Evolutionary conservation across 2,113 vertebrate genomes (phyloP).

Genomic region (Syngnathus typhle): DNA sequence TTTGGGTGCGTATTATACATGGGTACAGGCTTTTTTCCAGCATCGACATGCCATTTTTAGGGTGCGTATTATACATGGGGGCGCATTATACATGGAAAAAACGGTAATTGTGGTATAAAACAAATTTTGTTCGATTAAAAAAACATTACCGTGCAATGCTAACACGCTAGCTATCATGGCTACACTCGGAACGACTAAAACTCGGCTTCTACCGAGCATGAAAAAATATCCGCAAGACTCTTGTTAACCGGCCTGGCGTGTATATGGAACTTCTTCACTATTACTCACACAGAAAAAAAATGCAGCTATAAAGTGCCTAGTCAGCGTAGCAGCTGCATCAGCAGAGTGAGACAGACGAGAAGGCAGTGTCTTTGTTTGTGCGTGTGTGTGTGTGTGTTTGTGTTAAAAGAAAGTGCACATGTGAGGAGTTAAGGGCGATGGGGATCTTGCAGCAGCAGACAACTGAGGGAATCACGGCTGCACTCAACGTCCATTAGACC

Average conservation of each 20-base stretch:
- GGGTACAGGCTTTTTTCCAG: too few species aligned
- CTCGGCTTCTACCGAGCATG: background rate
- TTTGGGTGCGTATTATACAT: too few species aligned
- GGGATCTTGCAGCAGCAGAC: slow-evolving; percentile 56
- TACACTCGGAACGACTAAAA: background rate
- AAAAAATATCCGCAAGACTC: background rate
- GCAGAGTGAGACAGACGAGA: slow-evolving; percentile 48
- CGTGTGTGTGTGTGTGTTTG: slow-evolving; percentile 21
- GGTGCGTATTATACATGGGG: too few species aligned
- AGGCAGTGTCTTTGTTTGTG: slow-evolving; percentile 35
- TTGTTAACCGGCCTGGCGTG: slow-evolving; percentile 5
- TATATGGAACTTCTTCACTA: background rate
- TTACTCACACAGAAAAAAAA: slow-evolving; percentile 25
- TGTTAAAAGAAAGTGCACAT: background rate
- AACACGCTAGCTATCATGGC: background rate
- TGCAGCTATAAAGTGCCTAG: slow-evolving; percentile 48
- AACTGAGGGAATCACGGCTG: slow-evolving; percentile 56
- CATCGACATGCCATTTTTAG: too few species aligned
- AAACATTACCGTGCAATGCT: background rate
- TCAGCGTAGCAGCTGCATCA: slow-evolving; percentile 55
- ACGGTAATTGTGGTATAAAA: too few species aligned
- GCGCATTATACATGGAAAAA: too few species aligned
- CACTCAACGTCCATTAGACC: slow-evolving; percentile 67
- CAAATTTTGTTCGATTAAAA: too few species aligned
- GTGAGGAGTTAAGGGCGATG: slow-evolving; percentile 48